A percentile compares a stretch with the other conserved stretches of the same genome.
These are phyloP conservation scores for Carollia perspicillata DNA, from an alignment of 2,113 vertebrate species.

Conservation along the genomic window DNA sequence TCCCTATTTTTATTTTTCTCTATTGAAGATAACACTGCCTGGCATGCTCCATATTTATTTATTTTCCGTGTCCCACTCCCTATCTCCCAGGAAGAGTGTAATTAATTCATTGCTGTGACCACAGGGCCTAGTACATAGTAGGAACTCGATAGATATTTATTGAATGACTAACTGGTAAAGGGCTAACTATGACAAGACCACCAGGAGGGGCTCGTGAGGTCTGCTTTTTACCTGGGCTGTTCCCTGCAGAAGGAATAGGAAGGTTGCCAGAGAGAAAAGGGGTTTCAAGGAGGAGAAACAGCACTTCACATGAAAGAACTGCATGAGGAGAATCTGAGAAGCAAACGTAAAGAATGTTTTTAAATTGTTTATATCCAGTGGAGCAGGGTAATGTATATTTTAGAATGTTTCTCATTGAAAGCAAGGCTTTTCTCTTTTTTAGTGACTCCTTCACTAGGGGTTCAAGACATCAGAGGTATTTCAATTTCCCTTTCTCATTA, in stretches of 20 bases:
- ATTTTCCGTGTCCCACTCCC: background rate
- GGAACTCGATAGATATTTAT: background rate
- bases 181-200: background rate
- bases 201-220: background rate
- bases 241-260: background rate
- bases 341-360: background rate
- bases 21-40: background rate
- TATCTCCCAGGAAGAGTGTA: background rate
- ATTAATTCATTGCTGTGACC: background rate
- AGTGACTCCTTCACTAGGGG: background rate
- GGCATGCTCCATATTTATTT: background rate
- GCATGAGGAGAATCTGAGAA: background rate
- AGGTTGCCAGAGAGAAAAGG: background rate
- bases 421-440: background rate
- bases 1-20: background rate
- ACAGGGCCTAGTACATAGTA: background rate
- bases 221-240: background rate
- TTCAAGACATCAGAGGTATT: background rate
- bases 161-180: background rate
- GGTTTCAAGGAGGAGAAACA: background rate
- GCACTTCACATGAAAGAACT: background rate
- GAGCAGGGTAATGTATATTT: background rate
- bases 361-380: background rate
- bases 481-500: background rate
- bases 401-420: background rate